These are phyloP conservation scores for Pachyrhynchus sulphureomaculatus DNA, from an alignment of 1,140 invertebrate species.

Conservation along the genomic window DNA sequence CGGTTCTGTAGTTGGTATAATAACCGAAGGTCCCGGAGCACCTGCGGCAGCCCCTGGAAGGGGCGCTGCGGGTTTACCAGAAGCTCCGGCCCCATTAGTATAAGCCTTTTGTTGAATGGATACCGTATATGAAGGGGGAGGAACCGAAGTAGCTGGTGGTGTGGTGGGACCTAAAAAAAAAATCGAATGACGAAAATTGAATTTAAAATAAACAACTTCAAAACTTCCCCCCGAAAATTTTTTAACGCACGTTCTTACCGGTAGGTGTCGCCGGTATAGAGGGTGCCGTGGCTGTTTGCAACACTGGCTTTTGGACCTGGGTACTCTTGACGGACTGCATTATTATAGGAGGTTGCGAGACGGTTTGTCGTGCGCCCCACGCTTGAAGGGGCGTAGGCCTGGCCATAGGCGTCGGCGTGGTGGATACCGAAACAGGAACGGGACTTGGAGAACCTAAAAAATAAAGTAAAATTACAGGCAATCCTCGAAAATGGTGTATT, in stretches of 20 bases:
- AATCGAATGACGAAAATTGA: too few relatives aligned
- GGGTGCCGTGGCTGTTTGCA: slow-evolving; percentile 91
- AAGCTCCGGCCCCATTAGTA: slow-evolving; percentile 48
- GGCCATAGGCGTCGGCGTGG: slow-evolving; percentile 63
- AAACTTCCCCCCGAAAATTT: too few relatives aligned
- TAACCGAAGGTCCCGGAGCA: slow-evolving; percentile 45
- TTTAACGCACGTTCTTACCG: too few relatives aligned
- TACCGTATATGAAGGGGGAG: slow-evolving; percentile 77
- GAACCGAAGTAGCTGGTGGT: slow-evolving; percentile 58
- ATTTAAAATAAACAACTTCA: too few relatives aligned
- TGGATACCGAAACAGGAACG: slow-evolving; percentile 66
- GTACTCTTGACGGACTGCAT: slow-evolving; percentile 96
- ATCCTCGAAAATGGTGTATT: too few relatives aligned
- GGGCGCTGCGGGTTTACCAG: slow-evolving; percentile 56
- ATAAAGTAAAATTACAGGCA: background rate
- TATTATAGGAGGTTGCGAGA: slow-evolving; percentile 87
- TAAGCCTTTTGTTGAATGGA: slow-evolving; percentile 74
- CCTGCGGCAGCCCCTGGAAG: slow-evolving; percentile 55
- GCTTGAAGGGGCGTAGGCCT: slow-evolving; percentile 73
- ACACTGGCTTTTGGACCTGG: slow-evolving; percentile 88
- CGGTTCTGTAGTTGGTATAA: slow-evolving; percentile 82
- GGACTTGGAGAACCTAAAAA: slow-evolving; percentile 72
- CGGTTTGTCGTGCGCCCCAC: slow-evolving; percentile 77
- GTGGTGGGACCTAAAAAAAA: background rate
- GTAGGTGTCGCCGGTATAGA: slow-evolving; percentile 49